These are phyloP conservation scores for Temnothorax ravouxi DNA, from an alignment of 2,888 invertebrate species.

Conservation along the genomic window DNA sequence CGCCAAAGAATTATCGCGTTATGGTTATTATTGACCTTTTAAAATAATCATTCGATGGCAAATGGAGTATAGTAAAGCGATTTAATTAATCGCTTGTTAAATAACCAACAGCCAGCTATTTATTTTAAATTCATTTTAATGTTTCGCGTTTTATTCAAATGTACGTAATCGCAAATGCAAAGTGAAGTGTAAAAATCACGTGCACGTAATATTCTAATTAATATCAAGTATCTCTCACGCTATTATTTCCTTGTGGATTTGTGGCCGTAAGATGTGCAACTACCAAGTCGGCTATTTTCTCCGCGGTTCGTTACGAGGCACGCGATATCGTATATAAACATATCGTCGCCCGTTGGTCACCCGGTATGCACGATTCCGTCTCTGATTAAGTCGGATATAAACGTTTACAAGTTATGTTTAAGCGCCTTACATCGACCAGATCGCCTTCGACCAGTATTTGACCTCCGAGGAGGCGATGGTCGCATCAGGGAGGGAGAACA, in stretches of 20 bases:
- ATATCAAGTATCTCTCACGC: slow-evolving; percentile 5
- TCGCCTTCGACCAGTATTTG: slow-evolving; percentile 53
- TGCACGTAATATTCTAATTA: slow-evolving; percentile 7
- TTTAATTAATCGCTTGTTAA: slow-evolving; percentile 35
- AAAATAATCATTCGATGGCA: slow-evolving; percentile 12
- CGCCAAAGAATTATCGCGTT: slow-evolving; percentile 17
- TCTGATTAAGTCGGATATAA: slow-evolving; percentile 51
- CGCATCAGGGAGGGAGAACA: slow-evolving; percentile 73
- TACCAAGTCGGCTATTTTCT: neutral
- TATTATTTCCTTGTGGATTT: slow-evolving; percentile 21
- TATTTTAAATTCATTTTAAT: slow-evolving; percentile 29
- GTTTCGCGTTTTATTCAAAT: slow-evolving; percentile 18
- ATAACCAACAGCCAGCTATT: slow-evolving; percentile 2
- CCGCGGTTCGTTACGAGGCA: slow-evolving; percentile 36
- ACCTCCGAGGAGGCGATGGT: slow-evolving; percentile 52
- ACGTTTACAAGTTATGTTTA: slow-evolving; percentile 48
- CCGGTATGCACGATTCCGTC: slow-evolving; percentile 45
- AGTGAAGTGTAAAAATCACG: neutral
- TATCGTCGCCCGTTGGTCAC: slow-evolving; percentile 23
- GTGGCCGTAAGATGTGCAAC: neutral
- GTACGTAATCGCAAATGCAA: slow-evolving; percentile 19
- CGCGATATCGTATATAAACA: slow-evolving; percentile 44
- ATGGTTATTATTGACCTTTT: slow-evolving; percentile 26
- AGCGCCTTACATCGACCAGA: slow-evolving; percentile 48
- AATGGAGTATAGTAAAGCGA: slow-evolving; percentile 9